Conservation (phyloP, 1,140 invertebrate species). For the Oncopeltus fasciatus region DNA sequence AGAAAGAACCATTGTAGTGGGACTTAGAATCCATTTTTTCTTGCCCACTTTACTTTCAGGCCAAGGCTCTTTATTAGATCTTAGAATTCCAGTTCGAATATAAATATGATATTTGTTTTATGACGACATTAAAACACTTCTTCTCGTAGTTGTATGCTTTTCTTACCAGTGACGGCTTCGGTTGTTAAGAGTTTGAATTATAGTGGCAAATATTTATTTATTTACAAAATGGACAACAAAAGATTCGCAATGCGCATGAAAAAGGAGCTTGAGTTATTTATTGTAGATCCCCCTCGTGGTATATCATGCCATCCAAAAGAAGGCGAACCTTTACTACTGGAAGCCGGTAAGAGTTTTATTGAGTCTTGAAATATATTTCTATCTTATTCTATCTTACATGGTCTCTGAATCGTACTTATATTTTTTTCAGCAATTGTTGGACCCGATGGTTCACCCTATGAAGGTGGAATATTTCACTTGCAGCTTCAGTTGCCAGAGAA, state of each 20-base stretch:
- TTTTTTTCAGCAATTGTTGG: constrained; percentile 37
- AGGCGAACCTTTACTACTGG: constrained; percentile 23
- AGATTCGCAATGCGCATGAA: constrained; percentile 34
- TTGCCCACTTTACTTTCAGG: too few relatives aligned
- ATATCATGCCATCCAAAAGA: constrained; percentile 41
- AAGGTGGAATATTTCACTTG: constrained; percentile 57
- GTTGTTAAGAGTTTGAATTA: too few relatives aligned
- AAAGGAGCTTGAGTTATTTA: constrained; percentile 40
- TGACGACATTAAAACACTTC: too few relatives aligned
- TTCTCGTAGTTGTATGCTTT: too few relatives aligned
- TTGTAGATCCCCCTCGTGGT: constrained; percentile 39
- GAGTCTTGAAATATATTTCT: too few relatives aligned
- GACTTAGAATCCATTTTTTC: too few relatives aligned
- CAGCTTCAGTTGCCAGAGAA: constrained; percentile 32
- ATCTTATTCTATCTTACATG: constrained; percentile 5
- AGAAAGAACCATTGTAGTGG: too few relatives aligned
- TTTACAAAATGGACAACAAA: neutral
- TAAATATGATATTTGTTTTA: too few relatives aligned
- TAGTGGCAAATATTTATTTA: too few relatives aligned
- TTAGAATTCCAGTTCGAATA: too few relatives aligned
- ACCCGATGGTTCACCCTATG: constrained; percentile 51
- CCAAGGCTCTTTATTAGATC: too few relatives aligned
- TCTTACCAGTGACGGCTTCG: too few relatives aligned
- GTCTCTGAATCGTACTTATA: neutral
- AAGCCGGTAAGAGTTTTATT: neutral